These are phyloP conservation scores for Antechinus stuartii DNA, from an alignment of 2,113 vertebrate genomes.

Conservation along the genomic window DNA sequence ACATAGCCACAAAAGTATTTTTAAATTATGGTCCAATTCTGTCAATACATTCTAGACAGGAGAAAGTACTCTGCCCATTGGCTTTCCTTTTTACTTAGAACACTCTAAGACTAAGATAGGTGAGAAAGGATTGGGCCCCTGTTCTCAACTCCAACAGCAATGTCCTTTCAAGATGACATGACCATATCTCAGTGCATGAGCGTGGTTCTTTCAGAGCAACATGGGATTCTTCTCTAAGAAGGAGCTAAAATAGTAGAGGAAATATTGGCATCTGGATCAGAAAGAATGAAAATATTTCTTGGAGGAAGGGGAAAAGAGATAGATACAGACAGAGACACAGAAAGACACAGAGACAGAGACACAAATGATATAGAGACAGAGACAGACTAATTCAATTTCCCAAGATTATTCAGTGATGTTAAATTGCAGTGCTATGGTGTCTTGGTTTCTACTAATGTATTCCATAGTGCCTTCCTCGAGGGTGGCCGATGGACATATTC, in stretches of 20 bases:
- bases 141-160: neutral
- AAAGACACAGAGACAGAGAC: too few species aligned
- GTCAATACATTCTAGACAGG: neutral
- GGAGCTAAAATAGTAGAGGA: neutral
- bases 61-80: neutral
- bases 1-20: neutral
- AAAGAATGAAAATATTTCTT: neutral
- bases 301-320: too few species aligned
- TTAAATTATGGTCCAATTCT: neutral
- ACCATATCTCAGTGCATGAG: neutral
- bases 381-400: neutral
- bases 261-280: neutral
- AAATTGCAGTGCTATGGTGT: neutral
- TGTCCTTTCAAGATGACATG: neutral
- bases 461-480: neutral
- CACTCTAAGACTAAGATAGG: neutral
- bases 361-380: too few species aligned
- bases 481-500: neutral
- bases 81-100: neutral
- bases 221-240: neutral
- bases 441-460: neutral
- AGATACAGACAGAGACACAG: too few species aligned
- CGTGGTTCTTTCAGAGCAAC: neutral
- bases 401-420: neutral
- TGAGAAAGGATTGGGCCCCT: neutral